A percentile compares a stretch with the other conserved stretches of the same genome.
phyloP scores from a whole-genome alignment of 2,888 invertebrate species.

The Cryptophagus acutangulus region DNA sequence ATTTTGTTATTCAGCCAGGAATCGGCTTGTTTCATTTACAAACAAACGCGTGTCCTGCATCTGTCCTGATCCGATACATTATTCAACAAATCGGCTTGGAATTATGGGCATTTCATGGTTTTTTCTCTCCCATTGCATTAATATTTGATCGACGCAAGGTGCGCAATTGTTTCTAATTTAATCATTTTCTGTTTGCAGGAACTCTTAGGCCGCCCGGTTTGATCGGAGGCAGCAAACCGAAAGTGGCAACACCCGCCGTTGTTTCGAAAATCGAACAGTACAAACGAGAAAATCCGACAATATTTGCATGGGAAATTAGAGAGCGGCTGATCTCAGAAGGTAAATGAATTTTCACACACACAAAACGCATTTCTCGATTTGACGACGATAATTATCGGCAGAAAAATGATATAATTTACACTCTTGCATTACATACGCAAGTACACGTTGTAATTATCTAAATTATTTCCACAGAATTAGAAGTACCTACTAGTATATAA shows the following conservation, averaged over 20 bases:
- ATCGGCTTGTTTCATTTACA: constrained; percentile 27
- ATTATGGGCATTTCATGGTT: constrained; percentile 1
- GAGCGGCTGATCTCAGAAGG: constrained; percentile 95
- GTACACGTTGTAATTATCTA: constrained; percentile 11
- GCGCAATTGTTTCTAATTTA: background rate
- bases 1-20: constrained; percentile 33
- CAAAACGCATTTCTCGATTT: constrained; percentile 7
- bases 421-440: constrained; percentile 10
- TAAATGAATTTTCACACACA: constrained; percentile 53
- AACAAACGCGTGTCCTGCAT: constrained; percentile 37
- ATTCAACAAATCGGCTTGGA: constrained; percentile 24
- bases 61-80: constrained; percentile 37
- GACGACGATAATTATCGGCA: background rate
- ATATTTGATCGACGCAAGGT: no score
- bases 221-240: constrained; percentile 94
- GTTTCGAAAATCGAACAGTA: constrained; percentile 98
- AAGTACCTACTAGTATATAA: no score
- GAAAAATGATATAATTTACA: background rate
- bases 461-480: constrained; percentile 17
- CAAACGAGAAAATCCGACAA: constrained; percentile 96
- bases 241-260: constrained; percentile 95
- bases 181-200: constrained; percentile 56
- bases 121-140: no score
- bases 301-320: constrained; percentile 98
- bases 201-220: constrained; percentile 84